Conservation (phyloP, 1,140 invertebrate species). For the Pseudomyrmex flavicornis region DNA sequence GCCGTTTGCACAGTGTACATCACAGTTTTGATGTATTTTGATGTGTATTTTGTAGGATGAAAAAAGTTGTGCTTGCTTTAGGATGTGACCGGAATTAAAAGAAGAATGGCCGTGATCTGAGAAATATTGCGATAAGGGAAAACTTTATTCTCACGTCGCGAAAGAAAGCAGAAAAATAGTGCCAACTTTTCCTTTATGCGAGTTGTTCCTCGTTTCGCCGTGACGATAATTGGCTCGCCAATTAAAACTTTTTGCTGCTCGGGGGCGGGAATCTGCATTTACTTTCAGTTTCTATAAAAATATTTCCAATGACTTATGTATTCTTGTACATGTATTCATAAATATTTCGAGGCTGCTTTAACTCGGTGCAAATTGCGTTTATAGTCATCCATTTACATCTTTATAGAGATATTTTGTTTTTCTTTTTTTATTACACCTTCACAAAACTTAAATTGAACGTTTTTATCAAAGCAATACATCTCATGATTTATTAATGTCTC, state of each 20-base stretch:
- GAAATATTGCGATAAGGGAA: background rate
- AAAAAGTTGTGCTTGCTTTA: background rate
- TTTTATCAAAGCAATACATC: background rate
- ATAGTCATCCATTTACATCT: background rate
- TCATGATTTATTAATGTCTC: background rate
- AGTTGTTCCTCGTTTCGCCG: background rate
- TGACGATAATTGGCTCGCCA: constrained; percentile 67
- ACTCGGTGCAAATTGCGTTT: constrained; percentile 22
- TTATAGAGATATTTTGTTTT: background rate
- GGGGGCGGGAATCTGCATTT: constrained; percentile 23
- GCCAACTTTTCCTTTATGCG: constrained; percentile 19
- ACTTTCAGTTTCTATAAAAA: constrained; percentile 40
- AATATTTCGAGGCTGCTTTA: constrained; percentile 18
- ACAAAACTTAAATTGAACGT: background rate
- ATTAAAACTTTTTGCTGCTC: constrained; percentile 68
- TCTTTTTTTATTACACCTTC: background rate
- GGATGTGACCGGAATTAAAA: background rate
- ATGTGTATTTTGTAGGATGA: background rate
- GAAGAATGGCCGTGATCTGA: background rate
- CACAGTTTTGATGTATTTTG: background rate
- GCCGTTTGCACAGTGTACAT: background rate
- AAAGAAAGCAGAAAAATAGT: constrained; percentile 53
- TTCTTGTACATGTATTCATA: background rate
- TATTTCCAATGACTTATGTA: constrained; percentile 34
- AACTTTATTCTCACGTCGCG: constrained; percentile 49